Evolutionary conservation across 2,797 vertebrate species (phyloP), one percentile per base, ranked within the genome.

Genomic region (Hyperoplus immaculatus): DNA sequence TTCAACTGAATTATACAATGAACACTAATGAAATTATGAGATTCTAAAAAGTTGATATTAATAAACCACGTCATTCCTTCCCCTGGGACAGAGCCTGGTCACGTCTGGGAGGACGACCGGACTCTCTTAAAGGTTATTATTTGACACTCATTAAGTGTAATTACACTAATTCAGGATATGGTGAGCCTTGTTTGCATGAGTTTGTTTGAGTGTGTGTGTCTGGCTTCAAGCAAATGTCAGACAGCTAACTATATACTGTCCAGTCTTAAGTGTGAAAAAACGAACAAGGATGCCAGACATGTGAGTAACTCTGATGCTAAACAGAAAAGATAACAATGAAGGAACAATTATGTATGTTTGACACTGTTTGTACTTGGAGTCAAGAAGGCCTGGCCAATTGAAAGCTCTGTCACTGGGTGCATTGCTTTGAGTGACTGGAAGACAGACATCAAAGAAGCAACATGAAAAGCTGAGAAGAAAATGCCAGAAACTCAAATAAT

Each of bases 21-120:
- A 71, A 41, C n/a, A 13, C 46, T 75, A 80, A 87, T 86, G 60
- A 87, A 89, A 82, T 53, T 57, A 85, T 18, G 66, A 81, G 65
- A 67, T 73, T 42, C 59, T 78, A 56, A 56, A 53, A 66, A 69
- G 57, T n/a, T 77, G 78, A 76, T 75, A 53, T 72, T 75, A 83
- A 88, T 86, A 85, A 80, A 72, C 21, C 5, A 41, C 11, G 15
- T 82, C 76, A 80, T 88, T 87, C 80, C 85, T 84, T 82, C 46
- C 75, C 63, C 51, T 70, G 0, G 5, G 68, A 73, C 56, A 38
- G 56, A 7, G 4, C 21, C 58, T 29, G 0, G 5, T 78, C 67
- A 55, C 2, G 3, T 81, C 84, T 72, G 72, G 69, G 62, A 86
- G 55, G 68, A 85, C 59, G 38, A 78, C 56, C 63, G 65, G 57